Evolutionary conservation across 2,888 invertebrate species (phyloP), one percentile per base, ranked within the genome.

Genomic region (Blera fallax): DNA sequence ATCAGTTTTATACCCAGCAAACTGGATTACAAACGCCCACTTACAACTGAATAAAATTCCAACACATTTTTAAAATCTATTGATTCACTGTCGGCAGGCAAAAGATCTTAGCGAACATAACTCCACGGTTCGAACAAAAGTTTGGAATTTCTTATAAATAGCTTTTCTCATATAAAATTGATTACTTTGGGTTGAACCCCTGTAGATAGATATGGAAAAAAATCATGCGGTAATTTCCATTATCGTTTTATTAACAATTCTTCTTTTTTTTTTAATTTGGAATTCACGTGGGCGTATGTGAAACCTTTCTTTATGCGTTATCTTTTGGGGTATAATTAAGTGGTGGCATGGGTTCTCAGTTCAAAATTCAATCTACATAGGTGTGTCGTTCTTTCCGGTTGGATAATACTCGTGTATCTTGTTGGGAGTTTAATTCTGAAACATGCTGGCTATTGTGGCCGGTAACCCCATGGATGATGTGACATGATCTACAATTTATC

Each of bases 251-350:
- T 43, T 43, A 62, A 43, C 43, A 27, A n/a, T 16, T 43, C 5
- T 6, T 21, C 4, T 40, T 54, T 54, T n/a, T 14, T 34, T 24
- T 21, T 50, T 50, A 14, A 34, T 50, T 37, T 24, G 45, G 45
- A 64, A 52, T 67, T 27, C 11, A 24, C 50, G 65, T 67, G 24
- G 65, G 48, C 50, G 50, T 67, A 37, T 67, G 34, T 50, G 50
- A 24, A 52, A 37, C 34, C 7, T 52, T 52, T 45, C 52, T n/a
- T 7, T n/a, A n/a, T 40, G n/a, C 8, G 14, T 18, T 45, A 43
- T 32, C 48, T 43, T 16, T 27, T 18, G 2, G 10, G n/a, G 14
- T 58, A 40, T 32, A 54, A 32, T 54, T 18, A 32, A 32, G 14
- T 40, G 14, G 1, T 14, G 40, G 40, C 14, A 40, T 14, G 40